Evolutionary conservation across 2,113 vertebrate species (phyloP).

Genomic region (Seriola dumerili): DNA sequence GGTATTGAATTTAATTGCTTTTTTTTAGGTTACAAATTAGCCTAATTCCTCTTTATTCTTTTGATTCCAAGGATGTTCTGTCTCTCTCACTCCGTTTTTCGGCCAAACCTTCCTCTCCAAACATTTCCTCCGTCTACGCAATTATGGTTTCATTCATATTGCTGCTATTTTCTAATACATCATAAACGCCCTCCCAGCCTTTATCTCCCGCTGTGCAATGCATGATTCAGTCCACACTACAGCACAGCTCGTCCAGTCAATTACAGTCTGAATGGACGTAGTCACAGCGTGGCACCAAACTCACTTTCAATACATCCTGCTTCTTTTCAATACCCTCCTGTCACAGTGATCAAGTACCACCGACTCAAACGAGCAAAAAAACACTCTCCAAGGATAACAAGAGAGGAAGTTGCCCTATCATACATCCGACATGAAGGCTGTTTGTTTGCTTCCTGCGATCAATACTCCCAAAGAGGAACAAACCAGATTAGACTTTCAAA

Average conservation of each 20-base stretch:
- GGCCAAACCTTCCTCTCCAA: constrained; percentile 10
- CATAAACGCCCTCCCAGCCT: constrained; percentile 28
- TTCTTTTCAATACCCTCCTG: constrained; percentile 21
- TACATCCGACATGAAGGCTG: constrained; percentile 35
- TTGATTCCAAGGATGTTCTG: not conserved
- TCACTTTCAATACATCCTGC: constrained; percentile 26
- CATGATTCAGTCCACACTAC: constrained; percentile 26
- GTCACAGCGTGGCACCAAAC: constrained; percentile 25
- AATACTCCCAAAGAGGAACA: constrained; percentile 55
- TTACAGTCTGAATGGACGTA: constrained; percentile 30
- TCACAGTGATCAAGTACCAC: constrained; percentile 42
- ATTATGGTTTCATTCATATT: constrained; percentile 41
- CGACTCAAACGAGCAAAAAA: constrained; percentile 22
- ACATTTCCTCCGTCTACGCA: constrained; percentile 25
- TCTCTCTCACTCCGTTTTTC: not conserved
- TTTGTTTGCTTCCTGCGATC: constrained; percentile 62
- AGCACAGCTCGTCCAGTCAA: constrained; percentile 28
- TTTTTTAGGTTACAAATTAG: not conserved
- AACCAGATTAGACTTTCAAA: constrained; percentile 42
- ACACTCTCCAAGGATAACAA: constrained; percentile 22
- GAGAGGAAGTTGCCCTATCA: constrained; percentile 44
- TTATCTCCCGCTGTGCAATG: constrained; percentile 12
- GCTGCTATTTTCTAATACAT: constrained; percentile 30
- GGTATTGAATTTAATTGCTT: constrained; percentile 7
- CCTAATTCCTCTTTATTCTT: not conserved